Evolutionary conservation across 2,113 vertebrate genomes (phyloP).

Genomic region (Lampris incognitus): DNA sequence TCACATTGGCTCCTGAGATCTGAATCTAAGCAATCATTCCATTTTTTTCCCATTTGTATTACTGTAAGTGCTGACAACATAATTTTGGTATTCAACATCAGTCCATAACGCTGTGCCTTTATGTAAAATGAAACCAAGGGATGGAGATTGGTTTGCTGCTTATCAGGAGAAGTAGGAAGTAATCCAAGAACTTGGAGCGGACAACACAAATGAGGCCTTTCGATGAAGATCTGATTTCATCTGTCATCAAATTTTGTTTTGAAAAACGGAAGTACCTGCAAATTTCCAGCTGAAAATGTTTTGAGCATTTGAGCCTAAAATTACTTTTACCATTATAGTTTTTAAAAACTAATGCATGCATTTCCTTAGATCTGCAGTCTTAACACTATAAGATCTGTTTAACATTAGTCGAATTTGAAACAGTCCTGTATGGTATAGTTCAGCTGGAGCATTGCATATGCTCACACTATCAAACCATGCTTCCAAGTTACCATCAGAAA

Average conservation of each 20-base stretch:
- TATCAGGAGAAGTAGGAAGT: slow-evolving; percentile 18
- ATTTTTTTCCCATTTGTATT: slow-evolving; percentile 23
- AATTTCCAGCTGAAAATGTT: no score
- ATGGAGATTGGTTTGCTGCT: slow-evolving; percentile 27
- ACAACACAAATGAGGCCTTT: neutral
- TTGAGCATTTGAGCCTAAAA: no score
- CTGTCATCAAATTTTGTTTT: neutral
- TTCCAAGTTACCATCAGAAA: neutral
- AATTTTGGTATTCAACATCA: slow-evolving; percentile 26
- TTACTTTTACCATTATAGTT: no score
- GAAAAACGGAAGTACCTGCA: neutral
- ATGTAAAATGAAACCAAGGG: slow-evolving; percentile 48
- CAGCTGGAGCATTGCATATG: no score
- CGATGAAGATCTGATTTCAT: neutral
- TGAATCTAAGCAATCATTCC: slow-evolving; percentile 33
- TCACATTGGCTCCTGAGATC: slow-evolving; percentile 31
- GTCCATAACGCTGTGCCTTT: slow-evolving; percentile 24
- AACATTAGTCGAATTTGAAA: no score
- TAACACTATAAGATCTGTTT: no score
- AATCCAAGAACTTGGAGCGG: neutral
- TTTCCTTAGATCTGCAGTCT: no score
- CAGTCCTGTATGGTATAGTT: no score
- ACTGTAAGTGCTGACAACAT: slow-evolving; percentile 50
- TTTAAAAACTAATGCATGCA: no score
- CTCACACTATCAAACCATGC: neutral